Base-by-base conservation (phyloP, 2,113 vertebrate species). In the Plecturocebus donacophilus region DNA sequence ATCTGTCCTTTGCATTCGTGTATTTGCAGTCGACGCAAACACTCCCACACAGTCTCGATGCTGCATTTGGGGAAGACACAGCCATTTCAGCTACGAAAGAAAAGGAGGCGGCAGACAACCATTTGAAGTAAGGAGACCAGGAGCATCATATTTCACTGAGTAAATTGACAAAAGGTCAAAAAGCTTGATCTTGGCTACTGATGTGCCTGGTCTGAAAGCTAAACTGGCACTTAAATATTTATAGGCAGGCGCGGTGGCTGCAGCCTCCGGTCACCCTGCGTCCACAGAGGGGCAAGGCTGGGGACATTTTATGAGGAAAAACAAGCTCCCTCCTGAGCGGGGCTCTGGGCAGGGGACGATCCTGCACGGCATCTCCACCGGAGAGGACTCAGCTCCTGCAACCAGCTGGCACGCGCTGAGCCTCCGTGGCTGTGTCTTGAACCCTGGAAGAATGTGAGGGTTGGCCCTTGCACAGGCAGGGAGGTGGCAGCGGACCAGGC, bases 111-210 rank as follows among this genome's bases (percentile, higher is more conserved):
- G 7, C 6, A 3, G 7, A 73, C 35, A 38, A 30, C 56, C 17
- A 23, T 42, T 32, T 25, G 82, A 42, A 9, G 80, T 93, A 95
- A 96, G 13, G 47, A 97, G 90, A 96, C 92, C 81, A 90, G 80
- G 25, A 68, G 98, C 97, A 95, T 98, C 84, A 8, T 90, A 71
- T 98, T 98, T 98, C 98, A 97, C 95, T 40, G 81, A 97, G 96
- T 71, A 98, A 98, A 98, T 97, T 98, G 98, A 97, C 96, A 92
- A 98, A 98, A 98, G 98, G 98, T 98, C 98, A 98, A 95, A 98
- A 98, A 98, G 97, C 96, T 98, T 98, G 98, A 98, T 97, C 97
- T 94, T 81, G 96, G 98, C 97, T 97, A 68, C 97, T 11, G 95
- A 83, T n/a, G 88, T 83, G 91, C 95, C 92, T n/a, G 77, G 92